Evolutionary conservation across 2,888 invertebrate species (phyloP).

Genomic region (Agonopterix arenella): DNA sequence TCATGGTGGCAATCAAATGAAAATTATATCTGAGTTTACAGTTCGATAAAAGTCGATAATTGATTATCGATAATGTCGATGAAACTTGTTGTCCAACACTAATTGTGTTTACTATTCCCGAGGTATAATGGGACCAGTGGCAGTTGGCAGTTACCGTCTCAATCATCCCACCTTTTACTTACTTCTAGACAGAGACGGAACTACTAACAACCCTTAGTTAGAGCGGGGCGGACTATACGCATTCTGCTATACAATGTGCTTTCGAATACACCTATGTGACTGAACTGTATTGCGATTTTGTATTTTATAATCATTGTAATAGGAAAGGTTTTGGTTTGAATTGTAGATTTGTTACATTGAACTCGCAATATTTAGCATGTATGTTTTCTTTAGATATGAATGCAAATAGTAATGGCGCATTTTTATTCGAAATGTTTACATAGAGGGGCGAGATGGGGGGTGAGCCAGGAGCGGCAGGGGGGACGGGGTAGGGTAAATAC

Average conservation of each 20-base stretch:
- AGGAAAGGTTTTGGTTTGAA: constrained; percentile 23
- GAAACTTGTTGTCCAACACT: constrained; percentile 17
- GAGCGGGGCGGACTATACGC: constrained; percentile 40
- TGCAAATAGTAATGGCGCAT: constrained; percentile 76
- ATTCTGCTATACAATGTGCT: constrained; percentile 52
- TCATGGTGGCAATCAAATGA: too few relatives aligned
- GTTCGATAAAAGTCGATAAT: constrained; percentile 12
- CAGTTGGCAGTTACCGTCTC: constrained; percentile 74
- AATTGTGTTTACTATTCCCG: constrained; percentile 57
- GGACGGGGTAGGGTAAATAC: constrained; percentile 10
- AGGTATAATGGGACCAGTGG: constrained; percentile 71
- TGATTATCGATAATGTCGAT: constrained; percentile 18
- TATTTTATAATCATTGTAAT: constrained; percentile 10
- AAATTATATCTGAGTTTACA: too few relatives aligned
- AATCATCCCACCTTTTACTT: constrained; percentile 73
- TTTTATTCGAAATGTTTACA: constrained; percentile 73
- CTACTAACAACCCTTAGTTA: constrained; percentile 6
- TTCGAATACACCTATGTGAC: constrained; percentile 41
- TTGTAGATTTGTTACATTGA: constrained; percentile 29
- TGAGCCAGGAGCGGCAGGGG: constrained; percentile 11
- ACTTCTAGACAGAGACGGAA: constrained; percentile 39
- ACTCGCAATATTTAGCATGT: constrained; percentile 68
- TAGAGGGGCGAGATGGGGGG: constrained; percentile 46
- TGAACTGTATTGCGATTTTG: constrained; percentile 1
- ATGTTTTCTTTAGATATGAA: constrained; percentile 77